phyloP scores from a whole-genome alignment of 2,888 invertebrate genomes.

The Acrobeloides nanus region DNA sequence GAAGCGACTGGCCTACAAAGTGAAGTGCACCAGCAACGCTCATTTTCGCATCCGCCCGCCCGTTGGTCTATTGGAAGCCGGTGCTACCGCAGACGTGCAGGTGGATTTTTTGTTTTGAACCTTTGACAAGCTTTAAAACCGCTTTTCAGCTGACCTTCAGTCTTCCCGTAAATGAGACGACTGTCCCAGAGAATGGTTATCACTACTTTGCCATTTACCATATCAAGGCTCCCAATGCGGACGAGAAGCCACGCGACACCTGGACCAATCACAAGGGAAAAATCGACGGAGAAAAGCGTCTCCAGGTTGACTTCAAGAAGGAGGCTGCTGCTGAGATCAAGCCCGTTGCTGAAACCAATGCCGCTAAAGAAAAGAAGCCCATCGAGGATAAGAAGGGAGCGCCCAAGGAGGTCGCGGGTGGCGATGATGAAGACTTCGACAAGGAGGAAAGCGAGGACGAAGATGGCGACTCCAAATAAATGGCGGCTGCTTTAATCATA shows the following conservation, averaged over 20 bases:
- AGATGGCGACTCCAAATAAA: too few relatives aligned
- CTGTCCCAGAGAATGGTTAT: constrained; percentile 33
- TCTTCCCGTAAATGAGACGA: constrained; percentile 28
- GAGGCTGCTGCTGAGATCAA: constrained; percentile 21
- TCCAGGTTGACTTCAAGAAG: constrained; percentile 35
- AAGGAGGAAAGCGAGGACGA: too few relatives aligned
- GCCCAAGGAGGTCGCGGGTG: too few relatives aligned
- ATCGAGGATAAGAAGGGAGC: too few relatives aligned
- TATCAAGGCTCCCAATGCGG: constrained; percentile 22
- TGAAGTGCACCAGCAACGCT: constrained; percentile 43
- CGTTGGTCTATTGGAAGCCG: constrained; percentile 24
- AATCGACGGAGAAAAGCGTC: constrained; percentile 25
- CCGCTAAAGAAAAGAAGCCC: too few relatives aligned
- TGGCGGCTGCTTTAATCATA: too few relatives aligned
- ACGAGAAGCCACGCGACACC: constrained; percentile 25
- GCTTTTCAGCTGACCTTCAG: constrained; percentile 27
- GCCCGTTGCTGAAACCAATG: too few relatives aligned
- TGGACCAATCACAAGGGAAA: constrained; percentile 31
- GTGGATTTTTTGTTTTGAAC: too few relatives aligned
- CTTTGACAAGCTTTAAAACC: too few relatives aligned
- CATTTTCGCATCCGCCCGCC: constrained; percentile 42
- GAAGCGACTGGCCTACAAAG: constrained; percentile 29
- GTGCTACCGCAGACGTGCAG: constrained; percentile 13
- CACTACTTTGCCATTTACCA: constrained; percentile 45
- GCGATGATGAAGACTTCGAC: too few relatives aligned